A percentile compares a stretch with the other conserved stretches of the same genome.
Conservation (phyloP, 1,140 invertebrate genomes). For the Calycopis cecrops region DNA sequence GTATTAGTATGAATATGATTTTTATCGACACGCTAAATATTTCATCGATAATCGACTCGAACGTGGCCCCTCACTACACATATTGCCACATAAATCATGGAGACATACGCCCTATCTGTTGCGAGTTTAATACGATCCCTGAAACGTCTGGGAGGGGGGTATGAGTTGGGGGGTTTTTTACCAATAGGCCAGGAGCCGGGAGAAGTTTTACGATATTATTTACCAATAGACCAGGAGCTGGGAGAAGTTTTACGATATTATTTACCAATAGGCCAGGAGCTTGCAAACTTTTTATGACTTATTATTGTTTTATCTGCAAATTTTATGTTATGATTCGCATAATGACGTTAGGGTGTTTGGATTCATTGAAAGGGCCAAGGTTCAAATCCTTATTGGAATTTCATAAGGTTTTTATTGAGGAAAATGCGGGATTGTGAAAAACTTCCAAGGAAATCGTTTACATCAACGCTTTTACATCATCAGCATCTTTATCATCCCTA, state of each 20-base stretch:
- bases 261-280: not conserved
- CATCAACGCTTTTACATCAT: not conserved
- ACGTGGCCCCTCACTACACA: conserved; percentile 33
- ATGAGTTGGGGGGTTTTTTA: conserved; percentile 17
- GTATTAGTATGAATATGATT: not conserved
- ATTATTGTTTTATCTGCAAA: conserved; percentile 5
- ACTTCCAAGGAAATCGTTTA: not conserved
- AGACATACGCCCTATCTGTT: conserved; percentile 70
- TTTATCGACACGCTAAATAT: conserved; percentile 14
- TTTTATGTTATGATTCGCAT: not conserved
- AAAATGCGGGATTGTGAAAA: not conserved
- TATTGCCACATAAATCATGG: conserved; percentile 62
- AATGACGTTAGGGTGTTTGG: not conserved
- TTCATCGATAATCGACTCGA: conserved; percentile 30
- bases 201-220: not conserved
- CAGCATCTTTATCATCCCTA: too few species aligned
- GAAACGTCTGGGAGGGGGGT: conserved; percentile 34
- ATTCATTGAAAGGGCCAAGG: not conserved
- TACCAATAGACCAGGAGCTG: too few species aligned
- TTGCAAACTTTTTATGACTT: conserved; percentile 6
- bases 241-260: not conserved
- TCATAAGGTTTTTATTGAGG: conserved; percentile 6
- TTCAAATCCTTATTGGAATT: conserved; percentile 3
- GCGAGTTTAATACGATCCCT: conserved; percentile 67
- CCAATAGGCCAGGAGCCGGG: not conserved